Base-by-base conservation (phyloP, 2,888 invertebrate genomes). In the Caenorhabditis sp. region DNA sequence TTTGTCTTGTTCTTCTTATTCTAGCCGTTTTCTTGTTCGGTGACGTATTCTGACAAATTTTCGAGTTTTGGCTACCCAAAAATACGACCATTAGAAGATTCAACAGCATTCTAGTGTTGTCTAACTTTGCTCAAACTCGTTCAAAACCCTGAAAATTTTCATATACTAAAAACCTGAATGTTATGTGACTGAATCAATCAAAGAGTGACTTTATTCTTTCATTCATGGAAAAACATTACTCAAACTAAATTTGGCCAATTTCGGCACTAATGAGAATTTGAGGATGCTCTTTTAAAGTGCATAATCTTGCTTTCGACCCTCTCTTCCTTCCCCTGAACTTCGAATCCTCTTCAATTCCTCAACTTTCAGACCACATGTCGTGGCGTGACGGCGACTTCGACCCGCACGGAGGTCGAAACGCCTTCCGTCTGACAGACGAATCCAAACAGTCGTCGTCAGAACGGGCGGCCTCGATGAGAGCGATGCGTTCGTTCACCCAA, bases 401-500 rank as follows among this genome's bases (percentile, higher is more conserved):
- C 61, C 83, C 84, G 19, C 88, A 86, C 49, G 87, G 84, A 38
- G 88, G 88, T 38, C 74, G 88, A 31, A 88, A 88, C 74, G 88
- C 88, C 31, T 88, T 88, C 66, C 58, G 80, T 10, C 64, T 68
- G 41, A 63, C 73, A 12, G 83, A 84, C 54, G 86, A 86, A 61
- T 73, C 58, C 38, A 79, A 81, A 51, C 76, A 76, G 41, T 84
- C 85, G 54, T 72, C 85, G 38, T 76, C 82, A 80, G 85, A 87
- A 76, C 69, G 85, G 38, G 84, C 86, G 38, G 84, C 85, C 12
- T 76, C 87, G 35, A 63, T 86, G 59, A 87, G 87, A 35, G 91
- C 91, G 59, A 91, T 91, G 87, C 86, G 91, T 14, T 89, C 90
- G n/a, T 91, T 91, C 83, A 91, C 91, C 7, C 88, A 91, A 61